Conservation (phyloP, 35 echinoderm and acorn worm species). For the Lytechinus variegatus region DNA sequence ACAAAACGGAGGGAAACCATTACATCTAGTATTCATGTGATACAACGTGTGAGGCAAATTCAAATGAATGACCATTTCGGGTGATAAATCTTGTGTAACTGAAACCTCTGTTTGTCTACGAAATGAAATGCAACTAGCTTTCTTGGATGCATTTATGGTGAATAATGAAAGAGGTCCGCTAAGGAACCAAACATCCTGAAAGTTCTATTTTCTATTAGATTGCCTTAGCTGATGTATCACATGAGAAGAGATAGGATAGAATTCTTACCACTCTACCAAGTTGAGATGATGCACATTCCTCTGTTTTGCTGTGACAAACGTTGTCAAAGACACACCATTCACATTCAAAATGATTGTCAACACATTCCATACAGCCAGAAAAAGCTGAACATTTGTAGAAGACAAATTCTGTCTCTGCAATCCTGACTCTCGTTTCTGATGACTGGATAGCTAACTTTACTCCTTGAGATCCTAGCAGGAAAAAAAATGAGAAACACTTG, state of each 20-base stretch:
- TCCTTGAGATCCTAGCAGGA: conserved; percentile 48
- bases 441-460: conserved; percentile 65
- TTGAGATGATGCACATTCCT: background rate
- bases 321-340: conserved; percentile 96
- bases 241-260: background rate
- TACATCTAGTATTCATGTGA: background rate
- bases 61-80: background rate
- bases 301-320: conserved; percentile 57
- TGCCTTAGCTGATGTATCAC: background rate
- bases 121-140: background rate
- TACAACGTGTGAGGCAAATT: background rate
- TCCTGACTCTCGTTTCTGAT: conserved; percentile 62
- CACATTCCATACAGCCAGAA: conserved; percentile 71
- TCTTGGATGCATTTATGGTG: background rate
- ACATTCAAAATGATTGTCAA: conserved; percentile 78
- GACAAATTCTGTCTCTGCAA: conserved; percentile 74
- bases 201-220: background rate
- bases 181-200: background rate
- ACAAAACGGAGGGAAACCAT: background rate
- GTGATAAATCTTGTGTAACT: conserved; percentile 5
- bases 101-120: background rate
- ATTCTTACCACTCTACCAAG: background rate
- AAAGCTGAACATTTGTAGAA: conserved; percentile 87
- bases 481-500: conserved; percentile 14
- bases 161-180: background rate